Evolutionary conservation across 2,797 vertebrate genomes (phyloP), one percentile per base, ranked within the genome.

Genomic region (Melanogrammus aeglefinus): DNA sequence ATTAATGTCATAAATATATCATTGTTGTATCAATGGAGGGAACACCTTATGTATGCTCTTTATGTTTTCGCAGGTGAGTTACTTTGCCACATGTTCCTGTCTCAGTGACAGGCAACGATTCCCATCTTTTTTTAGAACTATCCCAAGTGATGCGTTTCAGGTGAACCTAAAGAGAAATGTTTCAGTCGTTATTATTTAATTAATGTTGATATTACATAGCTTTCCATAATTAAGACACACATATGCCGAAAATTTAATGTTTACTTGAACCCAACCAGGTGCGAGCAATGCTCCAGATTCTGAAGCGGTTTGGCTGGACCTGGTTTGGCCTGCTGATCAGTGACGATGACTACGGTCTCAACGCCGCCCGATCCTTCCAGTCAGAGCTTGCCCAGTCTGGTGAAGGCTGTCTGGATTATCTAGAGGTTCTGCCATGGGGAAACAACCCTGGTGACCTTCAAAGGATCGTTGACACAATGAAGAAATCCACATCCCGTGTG

Each of bases 61-160:
- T 77, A 0, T 78, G 78, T 38, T 84, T 1, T 76, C 73, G 16
- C 76, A 93, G 93, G 91, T 94, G 75, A 94, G 93, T 85, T 90
- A 91, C 78, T 92, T 83, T 86, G 88, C 93, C 31, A 93, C 87
- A 4, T 91, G 89, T n/a, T 88, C 91, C 18, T 91, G 91, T 83
- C 76, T 93, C 2, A 93, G 90, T 76, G 87, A 93, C 83, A 87
- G 85, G 14, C 29, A 0, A 0, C 75, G 83, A 13, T 92, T 74
- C 80, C 90, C 90, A 0, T 91, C 87, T 71, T 91, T 92, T 85
- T 92, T 92, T 82, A 87, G 91, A 66, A 95, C 94, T 29, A 93
- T 94, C 74, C 91, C 93, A 14, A 94, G 92, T 79, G 94, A 95
- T 78, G 83, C 86, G 18, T 93, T 92, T 79, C 94, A 93, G 90